A percentile compares a stretch with the other conserved stretches of the same genome.
Evolutionary conservation across 2,797 vertebrate genomes (phyloP).

Genomic region (Gambusia yucatana): DNA sequence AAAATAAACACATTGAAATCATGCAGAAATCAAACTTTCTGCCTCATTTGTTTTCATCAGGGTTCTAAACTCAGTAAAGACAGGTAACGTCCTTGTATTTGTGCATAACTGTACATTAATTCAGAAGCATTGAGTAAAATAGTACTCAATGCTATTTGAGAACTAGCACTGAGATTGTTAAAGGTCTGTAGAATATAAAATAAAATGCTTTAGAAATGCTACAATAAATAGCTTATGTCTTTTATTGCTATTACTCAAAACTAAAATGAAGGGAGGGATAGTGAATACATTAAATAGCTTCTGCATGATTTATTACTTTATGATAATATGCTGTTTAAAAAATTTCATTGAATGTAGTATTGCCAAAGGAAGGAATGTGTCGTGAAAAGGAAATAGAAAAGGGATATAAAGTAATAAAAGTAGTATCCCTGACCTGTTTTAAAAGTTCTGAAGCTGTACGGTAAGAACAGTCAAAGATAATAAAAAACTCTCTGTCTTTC

Average conservation of each 20-base stretch:
- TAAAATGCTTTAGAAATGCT: not conserved
- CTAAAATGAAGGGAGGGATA: not conserved
- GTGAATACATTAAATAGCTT: slow-evolving; percentile 19
- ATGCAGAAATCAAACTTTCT: not conserved
- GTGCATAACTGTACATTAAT: not conserved
- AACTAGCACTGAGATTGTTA: not conserved
- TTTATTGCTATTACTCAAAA: slow-evolving; percentile 16
- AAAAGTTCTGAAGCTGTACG: slow-evolving; percentile 92
- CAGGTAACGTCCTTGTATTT: not conserved
- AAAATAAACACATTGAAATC: not conserved
- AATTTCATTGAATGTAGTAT: not conserved
- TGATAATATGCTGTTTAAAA: slow-evolving; percentile 8
- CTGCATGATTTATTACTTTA: not conserved
- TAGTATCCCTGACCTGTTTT: slow-evolving; percentile 86
- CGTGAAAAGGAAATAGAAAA: slow-evolving; percentile 1
- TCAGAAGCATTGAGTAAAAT: not conserved
- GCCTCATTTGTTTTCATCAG: not conserved
- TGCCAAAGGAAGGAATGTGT: slow-evolving; percentile 24
- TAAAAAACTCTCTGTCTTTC: slow-evolving; percentile 94
- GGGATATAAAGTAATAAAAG: not conserved
- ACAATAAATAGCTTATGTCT: not conserved
- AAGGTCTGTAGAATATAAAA: not conserved
- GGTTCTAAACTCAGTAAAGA: not conserved
- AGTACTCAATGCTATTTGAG: too few species aligned
- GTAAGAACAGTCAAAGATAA: slow-evolving; percentile 95